These are phyloP conservation scores for Elachura formosa DNA, from an alignment of 2,113 vertebrate species.

Conservation along the genomic window DNA sequence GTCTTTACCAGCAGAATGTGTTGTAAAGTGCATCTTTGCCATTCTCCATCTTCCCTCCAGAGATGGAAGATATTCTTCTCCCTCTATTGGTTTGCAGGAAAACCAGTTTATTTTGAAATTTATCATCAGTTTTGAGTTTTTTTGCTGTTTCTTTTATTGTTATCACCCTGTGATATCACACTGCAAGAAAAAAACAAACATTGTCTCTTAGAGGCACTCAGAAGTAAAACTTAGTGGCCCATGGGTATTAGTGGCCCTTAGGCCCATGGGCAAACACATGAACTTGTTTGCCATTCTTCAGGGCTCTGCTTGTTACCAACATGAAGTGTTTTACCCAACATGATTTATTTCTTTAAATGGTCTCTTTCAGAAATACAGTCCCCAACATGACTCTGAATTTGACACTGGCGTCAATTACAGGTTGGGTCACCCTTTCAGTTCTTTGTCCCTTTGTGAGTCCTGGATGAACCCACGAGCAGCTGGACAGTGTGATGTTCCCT, in stretches of 20 bases:
- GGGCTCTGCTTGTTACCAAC: background rate
- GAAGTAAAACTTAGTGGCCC: background rate
- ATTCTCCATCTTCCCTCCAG: background rate
- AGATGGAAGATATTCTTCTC: conserved; percentile 29
- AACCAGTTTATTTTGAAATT: conserved; percentile 16
- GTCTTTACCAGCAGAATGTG: background rate
- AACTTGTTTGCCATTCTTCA: background rate
- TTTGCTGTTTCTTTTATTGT: background rate
- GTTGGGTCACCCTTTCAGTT: background rate
- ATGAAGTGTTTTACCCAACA: background rate
- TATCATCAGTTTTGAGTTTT: background rate
- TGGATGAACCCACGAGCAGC: background rate
- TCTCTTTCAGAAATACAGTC: background rate
- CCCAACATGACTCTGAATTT: background rate
- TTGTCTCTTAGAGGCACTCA: background rate
- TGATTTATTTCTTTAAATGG: background rate
- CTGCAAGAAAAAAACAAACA: background rate
- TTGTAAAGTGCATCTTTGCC: background rate
- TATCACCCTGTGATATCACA: background rate
- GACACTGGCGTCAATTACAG: background rate
- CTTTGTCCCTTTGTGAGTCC: background rate
- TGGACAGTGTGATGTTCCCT: fast-evolving
- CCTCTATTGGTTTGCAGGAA: background rate
- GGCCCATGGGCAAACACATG: no score
- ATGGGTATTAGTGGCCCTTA: background rate